These are phyloP conservation scores for Hesperia comma DNA, from an alignment of 2,888 invertebrate genomes.

Conservation along the genomic window DNA sequence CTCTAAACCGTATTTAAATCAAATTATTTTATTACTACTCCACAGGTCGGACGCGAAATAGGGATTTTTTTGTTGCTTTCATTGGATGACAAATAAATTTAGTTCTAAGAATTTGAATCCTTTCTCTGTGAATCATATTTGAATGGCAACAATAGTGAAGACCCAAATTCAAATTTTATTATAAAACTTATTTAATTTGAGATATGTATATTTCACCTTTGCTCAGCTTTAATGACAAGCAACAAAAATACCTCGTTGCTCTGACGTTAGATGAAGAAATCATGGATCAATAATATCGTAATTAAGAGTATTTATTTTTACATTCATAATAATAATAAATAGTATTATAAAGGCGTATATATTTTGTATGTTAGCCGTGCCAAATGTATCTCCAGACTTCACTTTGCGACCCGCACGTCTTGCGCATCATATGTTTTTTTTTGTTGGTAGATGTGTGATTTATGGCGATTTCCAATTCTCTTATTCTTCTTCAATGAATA, in stretches of 20 bases:
- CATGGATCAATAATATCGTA: constrained; percentile 8
- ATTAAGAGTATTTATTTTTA: constrained; percentile 36
- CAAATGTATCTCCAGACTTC: constrained; percentile 52
- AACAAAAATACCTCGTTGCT: background rate
- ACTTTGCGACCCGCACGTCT: constrained; percentile 4
- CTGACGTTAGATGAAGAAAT: constrained; percentile 2
- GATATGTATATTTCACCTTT: too few relatives aligned
- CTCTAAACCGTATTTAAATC: constrained; percentile 4
- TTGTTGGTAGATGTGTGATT: background rate
- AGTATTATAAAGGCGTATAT: constrained; percentile 55
- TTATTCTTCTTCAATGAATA: too few relatives aligned
- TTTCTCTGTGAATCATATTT: too few relatives aligned
- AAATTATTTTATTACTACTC: constrained; percentile 6
- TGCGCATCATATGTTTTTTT: background rate
- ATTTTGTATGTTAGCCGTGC: constrained; percentile 68
- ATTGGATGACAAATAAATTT: background rate
- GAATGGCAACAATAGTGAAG: too few relatives aligned
- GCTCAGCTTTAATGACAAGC: background rate
- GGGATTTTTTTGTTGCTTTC: constrained; percentile 1
- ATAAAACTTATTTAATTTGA: too few relatives aligned
- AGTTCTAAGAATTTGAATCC: too few relatives aligned
- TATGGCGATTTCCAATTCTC: too few relatives aligned
- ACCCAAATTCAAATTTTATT: too few relatives aligned
- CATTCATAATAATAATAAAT: constrained; percentile 43
- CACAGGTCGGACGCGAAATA: background rate